Evolutionary conservation across 2,888 invertebrate genomes (phyloP), one percentile per base, ranked within the genome.

Genomic region (Macroteleia sp.): DNA sequence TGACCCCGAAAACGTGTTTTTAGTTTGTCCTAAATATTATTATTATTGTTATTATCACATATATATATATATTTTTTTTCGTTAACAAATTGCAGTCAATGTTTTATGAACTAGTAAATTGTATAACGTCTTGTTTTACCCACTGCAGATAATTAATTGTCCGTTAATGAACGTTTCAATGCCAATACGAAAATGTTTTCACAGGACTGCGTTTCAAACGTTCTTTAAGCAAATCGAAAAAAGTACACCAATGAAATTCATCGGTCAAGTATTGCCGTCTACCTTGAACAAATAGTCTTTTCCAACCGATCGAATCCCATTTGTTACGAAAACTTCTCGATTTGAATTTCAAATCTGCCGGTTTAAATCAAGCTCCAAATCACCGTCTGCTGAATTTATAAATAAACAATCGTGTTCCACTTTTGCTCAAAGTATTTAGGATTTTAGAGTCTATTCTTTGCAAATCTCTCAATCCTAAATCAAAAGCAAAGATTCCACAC

Each of bases 301-400:
- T 52, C 25, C 20, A 20, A 34, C 5, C 16, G 32, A 48, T 48
- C 19, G 19, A 32, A 1, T n/a, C 30, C 30, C 32, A 10, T 30
- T 48, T 48, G 32, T 48, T 30, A 30, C 48, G 19, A 48, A 48
- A 39, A 48, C 28, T 48, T 48, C 2, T 25, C 3, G 6, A 54
- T 56, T 56, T 56, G 56, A 56, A 56, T 19, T 41, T 56, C 17
- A 41, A 56, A 56, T 56, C 28, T 25, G 25, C 25, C n/a, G n/a
- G n/a, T n/a, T n/a, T n/a, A n/a, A n/a, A n/a, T n/a, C n/a, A n/a
- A n/a, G n/a, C n/a, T n/a, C n/a, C n/a, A n/a, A n/a, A n/a, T n/a
- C n/a, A n/a, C n/a, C n/a, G n/a, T n/a, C n/a, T n/a, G n/a, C n/a
- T n/a, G n/a, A n/a, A n/a, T n/a, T n/a, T n/a, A n/a, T n/a, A n/a